Base-by-base conservation (phyloP, 2,888 invertebrate species). In the Nudaria mundana region DNA sequence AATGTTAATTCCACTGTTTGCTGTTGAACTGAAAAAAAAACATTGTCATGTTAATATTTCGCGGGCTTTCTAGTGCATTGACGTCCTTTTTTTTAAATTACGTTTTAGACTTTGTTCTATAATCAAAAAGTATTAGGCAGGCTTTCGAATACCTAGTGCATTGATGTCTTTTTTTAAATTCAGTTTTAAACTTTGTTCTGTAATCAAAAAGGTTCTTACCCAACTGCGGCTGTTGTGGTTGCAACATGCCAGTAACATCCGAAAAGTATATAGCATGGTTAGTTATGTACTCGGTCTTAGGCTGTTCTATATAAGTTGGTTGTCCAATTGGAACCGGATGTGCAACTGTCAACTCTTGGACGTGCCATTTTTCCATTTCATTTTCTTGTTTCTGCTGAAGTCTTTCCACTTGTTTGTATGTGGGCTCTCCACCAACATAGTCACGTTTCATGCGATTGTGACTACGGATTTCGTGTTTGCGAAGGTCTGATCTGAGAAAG, bases 381-480 rank as follows among this genome's bases (percentile, higher is more conserved):
- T 6, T 60, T 7, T 76, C 76, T 30, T 78, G 71, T 12, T 71
- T 52, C 42, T 80, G 81, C 59, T 85, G 81, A 51, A 87, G 49
- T 10, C 85, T 55, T 48, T 87, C 87, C 3, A 80, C 81, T 51
- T 80, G 85, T 40, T 84, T 85, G 71, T 88, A 88, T 0, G 85
- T 65, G 1, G 87, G 87, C 55, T 88, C 88, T 16, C 87, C 87
- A 50, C 88, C 88, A 5, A 86, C 61, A 61, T 86, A 87, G 55
- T 82, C 83, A 10, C 86, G 81, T 39, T 88, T 88, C n/a, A 73
- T 67, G 18, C 88, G 79, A 41, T 87, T 84, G 71, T 88, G 88
- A 33, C 69, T 76, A 3, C 81, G 73, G 13, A 87, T 85, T 52
- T 87, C 87, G 60, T 88, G 88, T 44, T 88, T 88, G n/a, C 88